Base-by-base conservation (phyloP, 2,113 vertebrate genomes). In the Centrocercus urophasianus region DNA sequence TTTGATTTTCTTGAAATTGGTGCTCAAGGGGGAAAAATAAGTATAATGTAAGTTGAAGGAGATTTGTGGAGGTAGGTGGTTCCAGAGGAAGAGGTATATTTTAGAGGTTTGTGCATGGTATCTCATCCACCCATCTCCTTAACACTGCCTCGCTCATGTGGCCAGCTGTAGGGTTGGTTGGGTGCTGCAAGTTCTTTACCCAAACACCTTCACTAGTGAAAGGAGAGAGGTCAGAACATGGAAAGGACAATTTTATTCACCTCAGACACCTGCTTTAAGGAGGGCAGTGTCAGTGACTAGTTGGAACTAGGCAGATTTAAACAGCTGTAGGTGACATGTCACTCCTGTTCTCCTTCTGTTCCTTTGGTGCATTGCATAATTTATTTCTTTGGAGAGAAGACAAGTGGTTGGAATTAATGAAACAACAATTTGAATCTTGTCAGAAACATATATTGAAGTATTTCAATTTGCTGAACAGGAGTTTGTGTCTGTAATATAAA, bases 111-210 rank as follows among this genome's bases (percentile, higher is more conserved):
- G 6, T 72, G 43, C 5, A 36, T 77, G 28, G 28, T 34, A 32
- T 79, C 40, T 84, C 15, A 34, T 69, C n/a, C 13, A 63, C 24
- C 5, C n/a, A 40, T 59, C 36, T 71, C 22, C 36, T 24, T 63
- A 34, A 15, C 8, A 25, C 21, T 16, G 4, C 0, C 0, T 32
- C n/a, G 20, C 27, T 60, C 13, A 19, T 30, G 27, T 47, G 15
- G 64, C 17, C 24, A 76, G 3, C 28, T 50, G 70, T 43, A 18
- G 43, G 61, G 8, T 21, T 75, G 30, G 11, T 30, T 54, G 56
- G 8, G 24, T 63, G 30, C 57, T 80, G 64, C 22, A 80, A 52
- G 7, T 14, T 70, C 22, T 27, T 79, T 43, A 76, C 11, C 15
- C 20, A 36, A 79, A 43, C 10, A 12, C 48, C 18, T 86, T 92